Evolutionary conservation across 2,888 invertebrate species (phyloP).

Genomic region (Steromphala cineraria): DNA sequence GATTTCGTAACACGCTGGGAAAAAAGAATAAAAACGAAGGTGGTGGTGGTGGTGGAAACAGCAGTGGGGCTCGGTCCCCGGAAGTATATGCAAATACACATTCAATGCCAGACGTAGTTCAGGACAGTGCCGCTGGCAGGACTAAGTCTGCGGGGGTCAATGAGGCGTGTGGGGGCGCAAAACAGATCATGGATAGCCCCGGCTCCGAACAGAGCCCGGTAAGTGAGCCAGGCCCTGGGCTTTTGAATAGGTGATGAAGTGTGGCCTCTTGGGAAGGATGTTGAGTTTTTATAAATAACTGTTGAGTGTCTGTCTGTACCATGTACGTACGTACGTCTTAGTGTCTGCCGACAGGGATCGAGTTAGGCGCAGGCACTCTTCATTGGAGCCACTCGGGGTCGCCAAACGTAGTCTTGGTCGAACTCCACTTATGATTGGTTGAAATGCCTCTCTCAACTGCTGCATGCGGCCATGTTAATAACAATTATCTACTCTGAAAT

Average conservation of each 20-base stretch:
- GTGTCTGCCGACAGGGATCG: not conserved
- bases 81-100: conserved; percentile 43
- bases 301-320: conserved; percentile 22
- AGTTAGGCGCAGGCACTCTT: not conserved
- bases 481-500: conserved; percentile 9
- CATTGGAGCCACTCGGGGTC: not conserved
- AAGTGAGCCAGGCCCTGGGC: conserved; percentile 44
- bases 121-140: conserved; percentile 35
- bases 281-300: conserved; percentile 17
- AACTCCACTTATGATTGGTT: not conserved
- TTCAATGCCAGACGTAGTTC: conserved; percentile 48
- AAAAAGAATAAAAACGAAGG: conserved; percentile 77
- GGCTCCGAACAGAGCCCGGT: conserved; percentile 55
- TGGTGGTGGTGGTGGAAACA: conserved; percentile 42
- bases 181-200: conserved; percentile 42
- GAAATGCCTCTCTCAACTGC: conserved; percentile 22
- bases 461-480: conserved; percentile 25
- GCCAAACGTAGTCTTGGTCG: not conserved
- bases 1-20: conserved; percentile 80
- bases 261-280: conserved; percentile 19
- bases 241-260: conserved; percentile 40
- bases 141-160: conserved; percentile 28
- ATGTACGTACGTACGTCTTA: conserved; percentile 1
- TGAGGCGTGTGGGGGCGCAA: conserved; percentile 38
- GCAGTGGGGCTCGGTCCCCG: conserved; percentile 24